Base-by-base conservation (phyloP, 1,140 invertebrate genomes). In the Eupristina koningsbergeri region DNA sequence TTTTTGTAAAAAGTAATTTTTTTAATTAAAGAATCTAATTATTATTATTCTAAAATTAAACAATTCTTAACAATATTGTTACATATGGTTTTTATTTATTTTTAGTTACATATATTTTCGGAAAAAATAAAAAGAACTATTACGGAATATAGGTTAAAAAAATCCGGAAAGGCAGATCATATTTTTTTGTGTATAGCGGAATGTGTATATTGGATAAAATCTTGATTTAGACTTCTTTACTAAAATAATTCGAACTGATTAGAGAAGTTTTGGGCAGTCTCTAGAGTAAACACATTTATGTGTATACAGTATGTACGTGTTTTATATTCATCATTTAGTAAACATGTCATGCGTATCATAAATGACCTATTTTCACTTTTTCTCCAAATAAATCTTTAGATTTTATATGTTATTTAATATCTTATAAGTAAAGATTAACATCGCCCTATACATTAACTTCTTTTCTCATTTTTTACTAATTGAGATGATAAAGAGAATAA, bases 111-210 rank as follows among this genome's bases (percentile, higher is more conserved):
- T 5, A 41, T 22, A 71, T 26, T 71, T 71, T 71, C 7, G 22
- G 8, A 71, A 17, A n/a, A 5, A 15, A 53, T 50, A 47, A 71
- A 80, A 34, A 80, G 29, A 19, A 53, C 17, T 71, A 34, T 69
- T 39, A 34, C 19, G n/a, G 26, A 80, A 81, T 81, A 3, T 81
- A 31, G 80, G 69, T 81, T 81, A 58, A 53, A 81, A 74, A 80
- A 13, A 22, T 19, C 17, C 8, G 2, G 47, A 45, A 26, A 50
- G 41, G 17, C n/a, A 22, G n/a, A 17, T 45, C 6, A 26, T 63
- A 63, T 61, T 78, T 58, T 64, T 41, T 15, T 22, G 64, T 78
- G 1, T 9, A 41, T 63, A 67, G 2, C 11, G 29, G 0, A 17
- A 58, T 34, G 9, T 17, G 64, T n/a, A n/a, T 63, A 41, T 6